phyloP scores from a whole-genome alignment of 2,797 vertebrate genomes.

The Nyctalus aviator region DNA sequence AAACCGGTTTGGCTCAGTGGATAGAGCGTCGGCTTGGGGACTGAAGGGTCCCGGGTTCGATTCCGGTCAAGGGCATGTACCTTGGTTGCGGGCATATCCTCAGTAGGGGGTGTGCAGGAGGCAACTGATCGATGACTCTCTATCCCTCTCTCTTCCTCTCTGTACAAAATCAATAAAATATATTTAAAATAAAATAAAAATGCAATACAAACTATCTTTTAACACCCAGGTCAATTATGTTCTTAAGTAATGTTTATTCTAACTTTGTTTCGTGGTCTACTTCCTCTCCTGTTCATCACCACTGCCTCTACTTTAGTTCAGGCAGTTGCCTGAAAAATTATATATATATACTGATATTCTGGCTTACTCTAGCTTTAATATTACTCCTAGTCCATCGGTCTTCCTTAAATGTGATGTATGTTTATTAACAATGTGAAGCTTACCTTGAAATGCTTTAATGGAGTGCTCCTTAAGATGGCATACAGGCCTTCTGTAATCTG shows the following conservation, averaged over 20 bases:
- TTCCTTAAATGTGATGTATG: neutral
- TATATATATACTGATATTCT: neutral
- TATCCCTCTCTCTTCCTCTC: too few species aligned
- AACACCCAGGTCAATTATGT: neutral
- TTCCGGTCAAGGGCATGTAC: too few species aligned
- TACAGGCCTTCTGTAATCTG: neutral
- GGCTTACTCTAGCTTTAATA: neutral
- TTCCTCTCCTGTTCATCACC: neutral
- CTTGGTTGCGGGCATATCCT: too few species aligned
- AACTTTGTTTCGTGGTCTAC: neutral
- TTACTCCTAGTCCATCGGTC: neutral
- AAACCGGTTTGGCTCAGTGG: too few species aligned
- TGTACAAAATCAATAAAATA: too few species aligned
- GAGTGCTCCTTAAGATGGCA: neutral
- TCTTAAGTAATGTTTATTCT: neutral
- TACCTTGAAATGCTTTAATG: constrained; percentile 10
- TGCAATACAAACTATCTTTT: neutral
- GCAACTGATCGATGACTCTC: too few species aligned
- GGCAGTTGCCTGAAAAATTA: neutral
- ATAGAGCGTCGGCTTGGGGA: too few species aligned
- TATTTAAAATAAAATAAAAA: too few species aligned
- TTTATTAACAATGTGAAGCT: neutral
- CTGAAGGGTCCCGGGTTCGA: too few species aligned
- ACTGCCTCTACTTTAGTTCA: neutral
- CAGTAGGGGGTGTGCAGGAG: too few species aligned